Conservation (phyloP, 2,797 vertebrate species). For the Chiroxiphia lanceolata region DNA sequence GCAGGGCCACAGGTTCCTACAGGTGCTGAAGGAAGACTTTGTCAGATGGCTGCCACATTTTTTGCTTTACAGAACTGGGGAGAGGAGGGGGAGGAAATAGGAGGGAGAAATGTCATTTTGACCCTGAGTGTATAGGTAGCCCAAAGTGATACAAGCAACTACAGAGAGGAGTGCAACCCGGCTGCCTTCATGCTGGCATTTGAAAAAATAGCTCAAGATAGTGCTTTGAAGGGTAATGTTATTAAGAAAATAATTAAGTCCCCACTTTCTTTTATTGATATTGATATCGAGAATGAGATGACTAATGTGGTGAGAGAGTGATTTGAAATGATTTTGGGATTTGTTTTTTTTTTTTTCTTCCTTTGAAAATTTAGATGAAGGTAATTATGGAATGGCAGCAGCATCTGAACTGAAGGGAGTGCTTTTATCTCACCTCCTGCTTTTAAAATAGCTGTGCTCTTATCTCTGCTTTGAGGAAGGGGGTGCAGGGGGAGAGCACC, state of each 20-base stretch:
- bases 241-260: neutral
- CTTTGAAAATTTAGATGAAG: slow-evolving; percentile 63
- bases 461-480: slow-evolving; percentile 27
- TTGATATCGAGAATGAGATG: neutral
- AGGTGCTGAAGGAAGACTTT: neutral
- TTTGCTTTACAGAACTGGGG: neutral
- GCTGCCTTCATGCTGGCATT: neutral
- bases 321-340: slow-evolving; percentile 3
- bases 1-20: neutral
- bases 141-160: neutral
- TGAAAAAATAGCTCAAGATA: slow-evolving; percentile 29
- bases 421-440: slow-evolving; percentile 57
- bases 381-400: slow-evolving; percentile 56
- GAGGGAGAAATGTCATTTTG: neutral
- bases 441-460: slow-evolving; percentile 51
- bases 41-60: neutral
- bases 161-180: neutral
- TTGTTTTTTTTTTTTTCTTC: neutral
- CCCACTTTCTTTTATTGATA: neutral
- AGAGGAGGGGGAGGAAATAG: neutral
- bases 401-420: neutral
- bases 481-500: neutral
- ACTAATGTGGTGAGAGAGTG: neutral
- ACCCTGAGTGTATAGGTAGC: neutral
- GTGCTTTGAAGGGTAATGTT: slow-evolving; percentile 14